Evolutionary conservation across 2,113 vertebrate species (phyloP), one percentile per base, ranked within the genome.

Genomic region (Macaca mulatta): DNA sequence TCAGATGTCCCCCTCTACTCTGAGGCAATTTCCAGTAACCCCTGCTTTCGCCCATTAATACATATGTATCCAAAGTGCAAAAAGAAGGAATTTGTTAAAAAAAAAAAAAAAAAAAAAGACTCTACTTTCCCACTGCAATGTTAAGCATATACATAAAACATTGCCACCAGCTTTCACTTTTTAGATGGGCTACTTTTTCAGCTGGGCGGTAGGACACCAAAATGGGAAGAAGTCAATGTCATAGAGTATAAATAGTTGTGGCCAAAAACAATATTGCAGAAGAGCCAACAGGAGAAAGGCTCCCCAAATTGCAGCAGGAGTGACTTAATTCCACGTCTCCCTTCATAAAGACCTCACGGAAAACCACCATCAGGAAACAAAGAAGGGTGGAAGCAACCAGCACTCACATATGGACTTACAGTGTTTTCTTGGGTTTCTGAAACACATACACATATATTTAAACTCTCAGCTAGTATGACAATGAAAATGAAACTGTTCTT

Each of bases 261-360:
- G 43, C 64, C 43, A 74, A 97, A 85, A 55, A 78, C 74, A 93
- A 48, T 18, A 61, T 22, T 1, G 85, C 52, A 27, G 27, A 84
- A 35, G 32, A 90, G 32, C 30, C 94, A 20, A 92, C 70, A 43
- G 25, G 64, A 67, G 64, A 94, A 90, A 20, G 89, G 32, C 78
- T 96, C 92, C 96, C 95, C 69, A 78, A 94, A 90, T 4, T 95
- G 92, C 96, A 92, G 92, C 43, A 89, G 45, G 40, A 94, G 52
- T 81, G 89, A 96, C 80, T 97, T 74, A 72, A 97, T 61, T 92
- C 16, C n/a, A 8, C 0, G 0, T 43, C 48, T 70, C n/a, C 72
- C 14, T 94, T 23, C 69, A 16, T 1, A 0, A 45, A 16, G 50
- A n/a, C 45, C 59, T 96, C 32, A 61, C 6, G 59, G 83, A 85